Evolutionary conservation across 35 echinoderm and acorn worm species (phyloP).

Genomic region (Heliocidaris erythrogramma): DNA sequence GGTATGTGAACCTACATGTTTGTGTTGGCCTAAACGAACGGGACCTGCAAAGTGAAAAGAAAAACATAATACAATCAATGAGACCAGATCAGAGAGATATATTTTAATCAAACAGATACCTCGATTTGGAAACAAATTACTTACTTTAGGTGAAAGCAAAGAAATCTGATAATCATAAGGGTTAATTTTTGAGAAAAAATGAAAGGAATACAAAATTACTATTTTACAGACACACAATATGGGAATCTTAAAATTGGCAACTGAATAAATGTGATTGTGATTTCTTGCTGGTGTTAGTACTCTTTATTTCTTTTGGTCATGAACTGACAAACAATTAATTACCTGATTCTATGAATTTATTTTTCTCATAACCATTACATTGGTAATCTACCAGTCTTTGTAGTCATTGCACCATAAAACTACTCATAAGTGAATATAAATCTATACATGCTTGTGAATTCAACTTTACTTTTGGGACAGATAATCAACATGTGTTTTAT

Average conservation of each 20-base stretch:
- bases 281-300: no score
- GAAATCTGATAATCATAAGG: no score
- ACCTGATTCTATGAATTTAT: no score
- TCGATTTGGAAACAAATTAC: background rate
- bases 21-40: slow-evolving; percentile 36
- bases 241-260: no score
- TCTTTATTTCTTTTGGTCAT: no score
- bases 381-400: no score
- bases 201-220: background rate
- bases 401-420: no score
- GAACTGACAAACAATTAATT: no score
- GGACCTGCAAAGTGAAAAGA: slow-evolving; percentile 28
- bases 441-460: no score
- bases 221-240: background rate
- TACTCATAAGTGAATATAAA: no score
- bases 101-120: background rate
- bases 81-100: background rate
- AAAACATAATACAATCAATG: background rate
- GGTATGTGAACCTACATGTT: slow-evolving; percentile 11
- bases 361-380: no score
- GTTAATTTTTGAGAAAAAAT: background rate
- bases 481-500: slow-evolving; percentile 8
- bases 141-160: background rate
- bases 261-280: no score
- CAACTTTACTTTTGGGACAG: background rate